A percentile compares a stretch with the other conserved stretches of the same genome.
These are phyloP conservation scores for Hirtodrosophila duncani DNA, from an alignment of 2,888 invertebrate species.

Conservation along the genomic window DNA sequence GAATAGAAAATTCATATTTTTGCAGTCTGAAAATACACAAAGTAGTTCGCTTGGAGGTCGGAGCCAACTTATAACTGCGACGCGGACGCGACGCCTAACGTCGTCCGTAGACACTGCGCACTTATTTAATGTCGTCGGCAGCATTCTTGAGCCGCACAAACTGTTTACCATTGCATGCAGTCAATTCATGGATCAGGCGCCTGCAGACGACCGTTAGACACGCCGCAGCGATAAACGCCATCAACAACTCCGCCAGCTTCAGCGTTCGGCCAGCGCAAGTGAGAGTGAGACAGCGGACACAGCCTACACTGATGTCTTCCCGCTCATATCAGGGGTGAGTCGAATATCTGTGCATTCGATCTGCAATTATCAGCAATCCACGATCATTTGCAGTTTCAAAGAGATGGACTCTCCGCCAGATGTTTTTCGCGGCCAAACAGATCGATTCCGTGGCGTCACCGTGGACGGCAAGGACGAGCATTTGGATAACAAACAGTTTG, in stretches of 20 bases:
- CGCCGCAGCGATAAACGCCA: constrained; percentile 3
- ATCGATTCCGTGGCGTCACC: constrained; percentile 87
- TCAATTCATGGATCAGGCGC: constrained; percentile 42
- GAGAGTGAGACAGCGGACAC: not conserved
- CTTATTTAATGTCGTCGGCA: constrained; percentile 57
- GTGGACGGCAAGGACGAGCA: constrained; percentile 78
- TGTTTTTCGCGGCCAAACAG: constrained; percentile 80
- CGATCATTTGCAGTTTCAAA: constrained; percentile 17
- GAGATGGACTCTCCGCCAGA: constrained; percentile 67
- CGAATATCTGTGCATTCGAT: not conserved
- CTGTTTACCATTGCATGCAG: constrained; percentile 41
- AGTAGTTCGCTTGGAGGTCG: too few species aligned
- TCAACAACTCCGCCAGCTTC: constrained; percentile 7
- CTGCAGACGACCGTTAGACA: constrained; percentile 2
- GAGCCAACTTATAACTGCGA: too few species aligned
- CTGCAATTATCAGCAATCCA: not conserved
- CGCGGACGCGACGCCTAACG: constrained; percentile 18
- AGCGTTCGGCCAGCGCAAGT: not conserved
- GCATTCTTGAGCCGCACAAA: constrained; percentile 38
- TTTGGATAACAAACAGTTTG: constrained; percentile 75
- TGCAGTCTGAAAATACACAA: constrained; percentile 9
- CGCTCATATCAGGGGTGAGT: constrained; percentile 26
- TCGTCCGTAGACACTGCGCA: constrained; percentile 19
- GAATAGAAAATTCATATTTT: too few species aligned
- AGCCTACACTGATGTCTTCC: not conserved